Evolutionary conservation across 2,113 vertebrate genomes (phyloP).

Genomic region (Natator depressus): DNA sequence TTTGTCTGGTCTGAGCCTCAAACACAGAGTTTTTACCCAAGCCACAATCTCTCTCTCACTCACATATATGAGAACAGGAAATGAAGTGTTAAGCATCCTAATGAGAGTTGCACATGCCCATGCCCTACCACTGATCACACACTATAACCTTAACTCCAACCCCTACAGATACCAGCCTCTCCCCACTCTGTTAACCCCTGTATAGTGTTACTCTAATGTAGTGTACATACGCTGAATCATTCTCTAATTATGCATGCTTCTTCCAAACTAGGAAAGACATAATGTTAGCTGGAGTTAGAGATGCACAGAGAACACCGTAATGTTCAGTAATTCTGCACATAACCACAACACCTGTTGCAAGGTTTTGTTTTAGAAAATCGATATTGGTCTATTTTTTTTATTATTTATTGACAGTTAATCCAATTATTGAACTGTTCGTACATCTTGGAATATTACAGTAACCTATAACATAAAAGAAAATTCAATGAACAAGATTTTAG

Average conservation of each 20-base stretch:
- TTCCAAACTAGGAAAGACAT: slow-evolving; percentile 1
- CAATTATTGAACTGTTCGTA: neutral
- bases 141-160: neutral
- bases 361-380: neutral
- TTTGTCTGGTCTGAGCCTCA: neutral
- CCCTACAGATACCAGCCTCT: neutral
- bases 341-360: neutral
- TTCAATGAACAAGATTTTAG: neutral
- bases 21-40: neutral
- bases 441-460: neutral
- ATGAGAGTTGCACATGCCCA: no score
- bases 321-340: neutral
- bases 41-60: neutral
- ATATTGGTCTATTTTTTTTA: neutral
- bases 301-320: neutral
- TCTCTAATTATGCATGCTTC: neutral
- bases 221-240: neutral
- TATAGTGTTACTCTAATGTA: neutral
- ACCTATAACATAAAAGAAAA: neutral
- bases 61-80: neutral
- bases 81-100: neutral
- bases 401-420: neutral
- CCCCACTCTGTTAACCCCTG: neutral
- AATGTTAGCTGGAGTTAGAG: slow-evolving; percentile 24
- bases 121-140: neutral